Evolutionary conservation across 2,113 vertebrate species (phyloP).

Genomic region (Leptobrachium ailaonicum): DNA sequence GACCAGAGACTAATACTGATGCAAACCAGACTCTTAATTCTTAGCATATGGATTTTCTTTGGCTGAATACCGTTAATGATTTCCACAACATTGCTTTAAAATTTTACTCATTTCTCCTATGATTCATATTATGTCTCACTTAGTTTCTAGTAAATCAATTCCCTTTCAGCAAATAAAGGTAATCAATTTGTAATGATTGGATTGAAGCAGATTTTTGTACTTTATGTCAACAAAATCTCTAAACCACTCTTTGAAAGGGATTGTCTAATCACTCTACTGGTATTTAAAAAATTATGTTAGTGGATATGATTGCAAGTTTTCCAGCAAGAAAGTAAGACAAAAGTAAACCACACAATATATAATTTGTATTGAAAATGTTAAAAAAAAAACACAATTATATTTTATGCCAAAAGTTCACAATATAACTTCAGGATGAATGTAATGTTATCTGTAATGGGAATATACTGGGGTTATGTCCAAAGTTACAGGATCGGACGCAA

Average conservation of each 20-base stretch:
- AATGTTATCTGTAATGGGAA: too few relatives aligned
- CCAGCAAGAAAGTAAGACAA: too few relatives aligned
- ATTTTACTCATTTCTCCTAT: slow-evolving; percentile 49
- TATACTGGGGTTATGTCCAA: too few relatives aligned
- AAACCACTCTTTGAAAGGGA: slow-evolving; percentile 37
- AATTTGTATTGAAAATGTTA: too few relatives aligned
- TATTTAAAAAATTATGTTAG: slow-evolving; percentile 20
- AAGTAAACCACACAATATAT: too few relatives aligned
- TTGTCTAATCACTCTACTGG: slow-evolving; percentile 43
- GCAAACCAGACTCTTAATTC: slow-evolving; percentile 49
- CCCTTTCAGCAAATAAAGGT: slow-evolving; percentile 50
- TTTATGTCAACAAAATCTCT: slow-evolving; percentile 49
- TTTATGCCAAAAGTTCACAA: too few relatives aligned
- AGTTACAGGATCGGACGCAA: too few relatives aligned
- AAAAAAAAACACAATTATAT: too few relatives aligned
- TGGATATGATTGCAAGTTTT: too few relatives aligned
- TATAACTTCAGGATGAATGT: too few relatives aligned
- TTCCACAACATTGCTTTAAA: slow-evolving; percentile 48
- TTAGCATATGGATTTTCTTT: slow-evolving; percentile 44
- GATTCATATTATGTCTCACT: slow-evolving; percentile 50
- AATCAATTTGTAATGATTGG: slow-evolving; percentile 51
- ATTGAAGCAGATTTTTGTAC: slow-evolving; percentile 48
- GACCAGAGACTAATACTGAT: slow-evolving; percentile 33
- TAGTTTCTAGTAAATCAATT: slow-evolving; percentile 46
- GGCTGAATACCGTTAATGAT: slow-evolving; percentile 39